Percentiles rank a stretch among this genome's conserved stretches.
Evolutionary conservation across 1,140 invertebrate genomes (phyloP).

Genomic region (Zaprionus inermis): DNA sequence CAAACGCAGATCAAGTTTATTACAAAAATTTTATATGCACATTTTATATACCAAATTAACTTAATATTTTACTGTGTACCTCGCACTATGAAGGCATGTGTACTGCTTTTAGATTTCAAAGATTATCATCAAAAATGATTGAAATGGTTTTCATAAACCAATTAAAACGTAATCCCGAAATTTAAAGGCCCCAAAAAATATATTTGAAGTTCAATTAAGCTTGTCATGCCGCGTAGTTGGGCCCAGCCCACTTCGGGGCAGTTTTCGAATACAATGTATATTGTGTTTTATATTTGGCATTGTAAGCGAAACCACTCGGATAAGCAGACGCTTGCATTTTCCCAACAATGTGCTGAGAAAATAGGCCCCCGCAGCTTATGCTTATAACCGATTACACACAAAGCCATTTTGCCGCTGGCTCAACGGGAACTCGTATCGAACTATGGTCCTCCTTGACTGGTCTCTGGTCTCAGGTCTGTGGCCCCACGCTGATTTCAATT

Average conservation of each 20-base stretch:
- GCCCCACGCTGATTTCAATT: conserved; percentile 77
- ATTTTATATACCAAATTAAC: too few relatives aligned
- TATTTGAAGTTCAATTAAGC: not conserved
- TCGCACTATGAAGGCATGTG: too few relatives aligned
- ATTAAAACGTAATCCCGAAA: not conserved
- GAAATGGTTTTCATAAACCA: not conserved
- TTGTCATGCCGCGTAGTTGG: not conserved
- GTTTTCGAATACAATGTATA: conserved; percentile 16
- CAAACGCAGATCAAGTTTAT: too few relatives aligned
- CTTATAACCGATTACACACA: conserved; percentile 74
- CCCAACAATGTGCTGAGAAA: conserved; percentile 49
- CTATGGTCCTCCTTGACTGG: conserved; percentile 5
- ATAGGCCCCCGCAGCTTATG: conserved; percentile 55
- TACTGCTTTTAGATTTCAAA: too few relatives aligned
- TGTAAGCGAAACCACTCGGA: conserved; percentile 52
- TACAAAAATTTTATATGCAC: too few relatives aligned
- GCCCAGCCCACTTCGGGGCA: not conserved
- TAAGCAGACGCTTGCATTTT: conserved; percentile 22
- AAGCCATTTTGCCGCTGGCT: conserved; percentile 67
- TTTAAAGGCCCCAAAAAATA: not conserved
- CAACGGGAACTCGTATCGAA: conserved; percentile 14
- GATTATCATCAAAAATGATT: too few relatives aligned
- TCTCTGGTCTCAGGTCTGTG: conserved; percentile 8
- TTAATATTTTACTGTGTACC: too few relatives aligned
- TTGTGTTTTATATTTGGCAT: conserved; percentile 3